phyloP scores from a whole-genome alignment of 2,113 vertebrate species.

The Symphodus melops region DNA sequence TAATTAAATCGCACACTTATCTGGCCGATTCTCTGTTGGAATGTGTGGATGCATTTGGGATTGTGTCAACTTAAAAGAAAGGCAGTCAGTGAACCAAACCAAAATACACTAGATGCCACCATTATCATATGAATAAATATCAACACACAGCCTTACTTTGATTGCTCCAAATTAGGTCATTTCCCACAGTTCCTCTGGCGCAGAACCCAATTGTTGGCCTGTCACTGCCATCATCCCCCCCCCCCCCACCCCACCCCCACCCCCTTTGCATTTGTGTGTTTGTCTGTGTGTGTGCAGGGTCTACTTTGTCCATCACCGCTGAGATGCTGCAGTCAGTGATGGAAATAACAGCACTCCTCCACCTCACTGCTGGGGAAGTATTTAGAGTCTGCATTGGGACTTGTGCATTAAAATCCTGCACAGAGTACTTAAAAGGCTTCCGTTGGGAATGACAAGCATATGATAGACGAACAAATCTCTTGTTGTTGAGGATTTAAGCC shows the following conservation, averaged over 20 bases:
- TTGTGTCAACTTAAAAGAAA: conserved; percentile 33
- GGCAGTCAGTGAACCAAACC: conserved; percentile 48
- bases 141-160: conserved; percentile 59
- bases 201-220: conserved; percentile 38
- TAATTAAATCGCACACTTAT: conserved; percentile 20
- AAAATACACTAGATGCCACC: conserved; percentile 63
- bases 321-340: conserved; percentile 60
- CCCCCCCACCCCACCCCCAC: conserved; percentile 53
- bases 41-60: conserved; percentile 35
- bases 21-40: conserved; percentile 25
- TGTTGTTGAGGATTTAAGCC: conserved; percentile 13
- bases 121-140: conserved; percentile 80
- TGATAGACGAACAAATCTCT: conserved; percentile 12
- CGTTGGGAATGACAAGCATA: conserved; percentile 9
- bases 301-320: conserved; percentile 66
- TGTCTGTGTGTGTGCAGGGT: conserved; percentile 23
- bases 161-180: conserved; percentile 71
- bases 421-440: conserved; percentile 39
- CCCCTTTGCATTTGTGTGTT: conserved; percentile 36
- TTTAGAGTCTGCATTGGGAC: conserved; percentile 53
- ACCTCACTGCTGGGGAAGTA: conserved; percentile 48
- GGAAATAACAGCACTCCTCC: conserved; percentile 55
- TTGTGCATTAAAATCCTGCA: conserved; percentile 30
- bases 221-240: conserved; percentile 58
- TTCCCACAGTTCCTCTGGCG: conserved; percentile 74